A percentile compares a stretch with the other conserved stretches of the same genome.
phyloP scores from a whole-genome alignment of 2,888 invertebrate genomes.

The Eretmocerus hayati region DNA sequence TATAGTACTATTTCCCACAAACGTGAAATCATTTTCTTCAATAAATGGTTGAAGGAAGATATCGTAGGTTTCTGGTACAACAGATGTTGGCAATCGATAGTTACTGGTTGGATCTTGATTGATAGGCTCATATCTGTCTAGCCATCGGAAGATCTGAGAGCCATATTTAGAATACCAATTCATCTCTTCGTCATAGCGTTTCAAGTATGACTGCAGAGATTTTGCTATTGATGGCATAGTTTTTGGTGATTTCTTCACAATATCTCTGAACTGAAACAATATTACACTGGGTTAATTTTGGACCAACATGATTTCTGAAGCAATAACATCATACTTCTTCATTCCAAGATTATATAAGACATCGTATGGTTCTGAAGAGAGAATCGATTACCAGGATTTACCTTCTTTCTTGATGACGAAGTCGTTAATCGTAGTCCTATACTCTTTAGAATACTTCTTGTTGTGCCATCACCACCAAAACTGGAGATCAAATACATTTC shows the following conservation, averaged over 20 bases:
- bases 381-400: constrained; percentile 21
- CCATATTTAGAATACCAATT: constrained; percentile 29
- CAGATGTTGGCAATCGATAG: constrained; percentile 51
- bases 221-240: background rate
- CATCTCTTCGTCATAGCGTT: constrained; percentile 27
- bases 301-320: too few species aligned
- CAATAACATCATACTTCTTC: too few species aligned
- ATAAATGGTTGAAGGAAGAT: constrained; percentile 51
- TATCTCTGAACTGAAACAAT: constrained; percentile 7
- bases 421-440: constrained; percentile 26
- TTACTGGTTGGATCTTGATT: constrained; percentile 5
- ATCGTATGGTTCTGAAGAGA: too few species aligned
- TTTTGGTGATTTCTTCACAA: background rate
- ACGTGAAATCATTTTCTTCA: constrained; percentile 41
- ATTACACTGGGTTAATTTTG: too few species aligned
- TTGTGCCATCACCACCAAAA: constrained; percentile 2
- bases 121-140: constrained; percentile 20
- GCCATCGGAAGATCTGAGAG: constrained; percentile 30
- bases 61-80: constrained; percentile 49
- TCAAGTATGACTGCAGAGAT: constrained; percentile 3
- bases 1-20: constrained; percentile 49
- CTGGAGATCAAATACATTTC: too few species aligned
- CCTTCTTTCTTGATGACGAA: constrained; percentile 26
- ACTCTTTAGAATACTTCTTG: background rate
- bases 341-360: too few species aligned